Conservation (phyloP, 2,113 vertebrate species). For the Himantopus leucocephalus region DNA sequence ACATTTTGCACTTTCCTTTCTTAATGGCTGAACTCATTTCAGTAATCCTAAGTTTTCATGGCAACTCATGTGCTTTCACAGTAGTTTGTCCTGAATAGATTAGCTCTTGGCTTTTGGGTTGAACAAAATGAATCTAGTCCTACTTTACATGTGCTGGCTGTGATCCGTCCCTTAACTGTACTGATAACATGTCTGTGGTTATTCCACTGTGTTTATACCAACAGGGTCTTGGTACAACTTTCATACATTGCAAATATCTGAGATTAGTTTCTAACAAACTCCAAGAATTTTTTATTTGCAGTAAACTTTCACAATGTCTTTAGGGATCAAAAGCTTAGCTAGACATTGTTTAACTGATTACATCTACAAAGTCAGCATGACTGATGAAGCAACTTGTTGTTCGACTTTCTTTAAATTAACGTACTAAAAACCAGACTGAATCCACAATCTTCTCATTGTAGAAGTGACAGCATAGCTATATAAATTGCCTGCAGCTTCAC, state of each 20-base stretch:
- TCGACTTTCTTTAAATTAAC: background rate
- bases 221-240: background rate
- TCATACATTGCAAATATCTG: background rate
- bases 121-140: background rate
- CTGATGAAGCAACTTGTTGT: background rate
- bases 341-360: conserved; percentile 17
- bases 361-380: background rate
- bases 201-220: background rate
- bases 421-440: background rate
- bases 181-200: background rate
- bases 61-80: background rate
- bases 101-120: background rate
- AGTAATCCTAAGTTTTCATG: background rate
- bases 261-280: background rate
- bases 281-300: background rate
- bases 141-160: background rate
- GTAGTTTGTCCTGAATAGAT: background rate
- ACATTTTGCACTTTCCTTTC: background rate
- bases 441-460: background rate
- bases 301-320: background rate
- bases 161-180: background rate
- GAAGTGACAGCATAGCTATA: background rate
- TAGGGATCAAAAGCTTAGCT: conserved; percentile 3
- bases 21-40: background rate
- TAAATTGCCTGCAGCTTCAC: background rate